A percentile compares a stretch with the other conserved stretches of the same genome.
These are phyloP conservation scores for Pampus argenteus DNA, from an alignment of 2,797 vertebrate genomes.

Conservation along the genomic window DNA sequence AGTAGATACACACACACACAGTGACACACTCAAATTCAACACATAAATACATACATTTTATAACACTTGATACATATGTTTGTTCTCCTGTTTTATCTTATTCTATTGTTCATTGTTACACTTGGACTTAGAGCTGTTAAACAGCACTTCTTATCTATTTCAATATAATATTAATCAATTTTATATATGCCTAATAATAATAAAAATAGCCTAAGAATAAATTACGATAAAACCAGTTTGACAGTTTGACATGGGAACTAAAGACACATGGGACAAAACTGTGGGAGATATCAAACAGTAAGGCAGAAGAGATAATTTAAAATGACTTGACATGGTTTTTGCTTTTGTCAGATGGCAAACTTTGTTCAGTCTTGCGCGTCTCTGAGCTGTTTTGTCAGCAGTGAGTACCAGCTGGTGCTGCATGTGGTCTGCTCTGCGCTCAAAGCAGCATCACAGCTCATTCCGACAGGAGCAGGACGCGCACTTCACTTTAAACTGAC, in stretches of 20 bases:
- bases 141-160: neutral
- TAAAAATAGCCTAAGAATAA: neutral
- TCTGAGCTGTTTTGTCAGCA: slow-evolving; percentile 30
- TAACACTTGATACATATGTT: neutral
- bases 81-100: neutral
- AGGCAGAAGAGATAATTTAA: neutral
- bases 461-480: slow-evolving; percentile 40
- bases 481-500: slow-evolving; percentile 3
- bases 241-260: neutral
- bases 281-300: neutral
- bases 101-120: neutral
- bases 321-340: neutral
- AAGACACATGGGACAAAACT: neutral
- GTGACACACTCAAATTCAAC: neutral
- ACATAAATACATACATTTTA: neutral
- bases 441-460: slow-evolving; percentile 47
- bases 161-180: neutral
- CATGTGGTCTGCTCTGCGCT: slow-evolving; percentile 53
- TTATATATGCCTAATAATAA: neutral
- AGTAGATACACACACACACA: too few species aligned
- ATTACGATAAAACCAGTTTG: neutral
- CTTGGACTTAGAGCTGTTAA: too few species aligned
- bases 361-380: slow-evolving; percentile 16
- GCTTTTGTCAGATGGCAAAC: slow-evolving; percentile 23
- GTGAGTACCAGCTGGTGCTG: slow-evolving; percentile 58